phyloP scores from a whole-genome alignment of 23 tunicate genomes.

The Phallusia fumigata region DNA sequence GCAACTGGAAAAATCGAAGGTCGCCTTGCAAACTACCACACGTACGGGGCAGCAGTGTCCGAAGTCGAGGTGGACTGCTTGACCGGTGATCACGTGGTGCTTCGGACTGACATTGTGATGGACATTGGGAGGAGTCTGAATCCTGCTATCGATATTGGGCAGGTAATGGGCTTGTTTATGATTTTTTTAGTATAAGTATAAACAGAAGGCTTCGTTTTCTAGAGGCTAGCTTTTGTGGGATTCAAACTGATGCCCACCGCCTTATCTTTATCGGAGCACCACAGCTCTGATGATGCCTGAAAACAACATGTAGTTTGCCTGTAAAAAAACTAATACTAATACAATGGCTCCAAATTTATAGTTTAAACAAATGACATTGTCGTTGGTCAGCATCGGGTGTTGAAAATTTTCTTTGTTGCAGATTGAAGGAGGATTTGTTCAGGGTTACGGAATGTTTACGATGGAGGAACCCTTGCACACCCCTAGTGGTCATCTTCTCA shows the following conservation, averaged over 20 bases:
- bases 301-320: no score
- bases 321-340: no score
- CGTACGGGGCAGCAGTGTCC: conserved; percentile 65
- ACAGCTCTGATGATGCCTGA: no score
- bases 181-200: neutral
- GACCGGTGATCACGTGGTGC: conserved; percentile 79
- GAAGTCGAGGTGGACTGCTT: conserved; percentile 87
- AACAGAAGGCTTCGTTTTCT: neutral
- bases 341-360: no score
- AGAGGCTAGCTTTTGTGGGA: no score
- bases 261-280: no score
- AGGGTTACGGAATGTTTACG: conserved; percentile 79
- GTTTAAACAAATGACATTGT: no score
- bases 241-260: no score
- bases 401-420: conserved; percentile 10
- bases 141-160: conserved; percentile 87
- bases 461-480: conserved; percentile 73
- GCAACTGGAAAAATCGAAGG: conserved; percentile 55
- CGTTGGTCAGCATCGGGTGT: no score
- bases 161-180: conserved; percentile 20
- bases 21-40: conserved; percentile 28
- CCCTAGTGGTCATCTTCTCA: conserved; percentile 53
- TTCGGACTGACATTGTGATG: conserved; percentile 76
- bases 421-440: conserved; percentile 87
- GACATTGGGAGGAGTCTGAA: conserved; percentile 85